Percentiles rank a stretch among this genome's conserved stretches.
phyloP scores from a whole-genome alignment of 1,140 invertebrate genomes.

The Caenorhabditis brenneri region DNA sequence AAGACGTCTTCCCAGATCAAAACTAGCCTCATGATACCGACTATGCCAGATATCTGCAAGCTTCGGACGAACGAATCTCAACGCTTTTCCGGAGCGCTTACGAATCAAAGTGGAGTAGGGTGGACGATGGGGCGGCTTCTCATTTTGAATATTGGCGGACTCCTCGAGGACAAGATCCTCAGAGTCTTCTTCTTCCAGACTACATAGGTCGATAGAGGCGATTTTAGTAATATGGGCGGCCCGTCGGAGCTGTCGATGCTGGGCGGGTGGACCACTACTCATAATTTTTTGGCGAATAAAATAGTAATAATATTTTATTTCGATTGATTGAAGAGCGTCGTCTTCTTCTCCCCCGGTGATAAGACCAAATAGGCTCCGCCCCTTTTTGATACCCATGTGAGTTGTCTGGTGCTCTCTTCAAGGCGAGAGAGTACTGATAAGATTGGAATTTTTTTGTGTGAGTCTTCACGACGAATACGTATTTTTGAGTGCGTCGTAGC shows the following conservation, averaged over 20 bases:
- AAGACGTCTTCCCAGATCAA: constrained; percentile 14
- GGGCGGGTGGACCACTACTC: background rate
- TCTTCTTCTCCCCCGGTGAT: no score
- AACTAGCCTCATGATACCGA: constrained; percentile 24
- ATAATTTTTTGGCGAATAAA: background rate
- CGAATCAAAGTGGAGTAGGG: constrained; percentile 10
- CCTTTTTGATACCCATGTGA: no score
- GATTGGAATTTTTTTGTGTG: no score
- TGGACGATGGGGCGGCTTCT: background rate
- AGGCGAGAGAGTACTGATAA: background rate
- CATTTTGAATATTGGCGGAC: background rate
- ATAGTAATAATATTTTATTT: background rate
- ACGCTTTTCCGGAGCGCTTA: background rate
- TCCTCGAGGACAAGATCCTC: constrained; percentile 25
- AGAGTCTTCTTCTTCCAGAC: background rate
- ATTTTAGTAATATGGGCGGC: constrained; percentile 14
- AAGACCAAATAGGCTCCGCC: no score
- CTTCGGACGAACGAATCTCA: constrained; percentile 13
- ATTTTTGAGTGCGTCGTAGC: background rate
- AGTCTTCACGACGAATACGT: background rate
- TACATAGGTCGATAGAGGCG: constrained; percentile 18
- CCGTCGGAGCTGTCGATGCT: constrained; percentile 7
- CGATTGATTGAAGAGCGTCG: no score
- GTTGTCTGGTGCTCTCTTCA: no score
- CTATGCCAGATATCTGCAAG: constrained; percentile 6